Base-by-base conservation (phyloP, 2,113 vertebrate genomes). In the Hypomesus transpacificus region DNA sequence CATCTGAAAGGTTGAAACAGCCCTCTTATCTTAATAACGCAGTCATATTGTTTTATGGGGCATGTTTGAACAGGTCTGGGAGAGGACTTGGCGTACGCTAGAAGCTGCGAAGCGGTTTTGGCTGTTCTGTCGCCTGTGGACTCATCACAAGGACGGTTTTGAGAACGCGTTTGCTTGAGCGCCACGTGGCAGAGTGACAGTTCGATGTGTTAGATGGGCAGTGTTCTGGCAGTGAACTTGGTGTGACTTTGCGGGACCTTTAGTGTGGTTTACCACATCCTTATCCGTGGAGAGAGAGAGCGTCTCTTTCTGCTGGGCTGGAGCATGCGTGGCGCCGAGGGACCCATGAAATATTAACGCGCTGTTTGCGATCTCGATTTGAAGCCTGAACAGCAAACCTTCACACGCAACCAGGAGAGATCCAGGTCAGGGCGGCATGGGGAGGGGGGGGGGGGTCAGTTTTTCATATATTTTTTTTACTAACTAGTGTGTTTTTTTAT, bases 321-420 rank as follows among this genome's bases (percentile, higher is more conserved):
- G 74, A 56, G 79, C 81, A 53, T 61, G 60, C 75, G 76, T 18
- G 39, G 73, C 52, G 85, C 82, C 84, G 66, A 82, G 87, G 80
- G 83, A 86, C 46, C 52, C 52, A 86, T 91, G 31, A 87, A 90
- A 89, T 87, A 90, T 91, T 90, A 57, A 91, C 84, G 81, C 57
- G 79, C 75, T 76, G 83, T 89, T 88, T 89, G 82, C 85, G 86
- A 92, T 91, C 85, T 85, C 71, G 83, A 79, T 75, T 72, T 83
- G 75, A 76, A 75, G 79, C 63, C 70, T 66, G 79, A 84, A 87
- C 86, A 80, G 72, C 56, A 72, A 84, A 86, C 80, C 86, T 91
- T 91, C 86, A 89, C 90, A 90, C 84, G 88, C 89, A 87, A 90
- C 77, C 77, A 67, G 71, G 73, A 86, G 82, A 77, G 91, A 92